Percentiles rank a stretch among this genome's conserved stretches.
These are phyloP conservation scores for Neopelma chrysocephalum DNA, from an alignment of 2,797 vertebrate species.

Conservation along the genomic window DNA sequence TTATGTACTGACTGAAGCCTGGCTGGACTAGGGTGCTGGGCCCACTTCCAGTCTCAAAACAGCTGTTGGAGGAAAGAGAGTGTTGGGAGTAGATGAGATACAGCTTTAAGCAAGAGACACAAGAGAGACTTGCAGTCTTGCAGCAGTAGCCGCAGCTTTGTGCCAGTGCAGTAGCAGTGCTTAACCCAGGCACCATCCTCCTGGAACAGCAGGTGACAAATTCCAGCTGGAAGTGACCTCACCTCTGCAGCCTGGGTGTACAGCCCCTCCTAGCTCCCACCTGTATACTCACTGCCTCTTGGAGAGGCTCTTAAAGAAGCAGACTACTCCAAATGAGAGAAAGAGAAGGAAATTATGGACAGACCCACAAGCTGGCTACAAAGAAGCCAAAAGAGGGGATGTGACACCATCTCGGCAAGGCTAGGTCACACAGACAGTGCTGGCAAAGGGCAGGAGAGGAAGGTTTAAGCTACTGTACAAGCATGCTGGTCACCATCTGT, in stretches of 20 bases:
- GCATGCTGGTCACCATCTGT: background rate
- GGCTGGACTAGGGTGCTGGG: fast-evolving
- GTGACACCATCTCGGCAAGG: background rate
- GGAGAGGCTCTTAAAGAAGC: background rate
- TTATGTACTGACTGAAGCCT: background rate
- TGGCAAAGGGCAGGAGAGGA: background rate
- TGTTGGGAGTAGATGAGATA: background rate
- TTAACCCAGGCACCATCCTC: background rate
- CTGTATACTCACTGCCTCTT: background rate
- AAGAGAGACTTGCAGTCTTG: background rate
- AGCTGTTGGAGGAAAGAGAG: background rate
- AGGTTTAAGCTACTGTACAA: background rate
- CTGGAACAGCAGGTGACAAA: background rate
- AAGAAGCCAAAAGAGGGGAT: background rate
- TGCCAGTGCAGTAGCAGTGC: background rate
- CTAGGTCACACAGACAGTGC: background rate
- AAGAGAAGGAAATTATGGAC: background rate
- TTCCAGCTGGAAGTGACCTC: background rate
- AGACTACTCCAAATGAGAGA: background rate
- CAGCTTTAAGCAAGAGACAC: background rate
- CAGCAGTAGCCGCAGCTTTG: background rate
- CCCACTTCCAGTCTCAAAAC: background rate
- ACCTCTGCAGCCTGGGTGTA: background rate
- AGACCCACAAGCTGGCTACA: background rate
- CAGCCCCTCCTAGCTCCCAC: background rate